These are phyloP conservation scores for Stenotaenia linearis DNA, from an alignment of 2,888 invertebrate species.

Conservation along the genomic window DNA sequence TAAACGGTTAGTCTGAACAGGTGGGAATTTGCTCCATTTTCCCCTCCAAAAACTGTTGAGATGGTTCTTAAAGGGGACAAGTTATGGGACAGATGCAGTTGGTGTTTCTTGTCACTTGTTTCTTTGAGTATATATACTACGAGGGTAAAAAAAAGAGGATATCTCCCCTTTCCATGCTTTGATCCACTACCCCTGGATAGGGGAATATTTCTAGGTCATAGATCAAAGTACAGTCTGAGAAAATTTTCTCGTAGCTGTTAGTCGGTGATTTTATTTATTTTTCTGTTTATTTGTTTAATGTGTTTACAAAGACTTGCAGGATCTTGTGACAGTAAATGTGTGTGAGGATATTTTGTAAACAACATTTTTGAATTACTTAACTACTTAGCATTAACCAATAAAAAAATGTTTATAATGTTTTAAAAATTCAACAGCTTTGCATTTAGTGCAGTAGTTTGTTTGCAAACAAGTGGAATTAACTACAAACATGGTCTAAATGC, in stretches of 20 bases:
- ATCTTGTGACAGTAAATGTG: too few relatives aligned
- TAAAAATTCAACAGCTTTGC: too few relatives aligned
- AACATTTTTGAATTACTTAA: too few relatives aligned
- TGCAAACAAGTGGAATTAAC: too few relatives aligned
- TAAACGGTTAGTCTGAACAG: background rate
- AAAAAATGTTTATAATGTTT: too few relatives aligned
- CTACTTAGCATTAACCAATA: too few relatives aligned
- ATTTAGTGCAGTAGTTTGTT: too few relatives aligned
- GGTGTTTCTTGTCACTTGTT: constrained; percentile 26
- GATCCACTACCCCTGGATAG: constrained; percentile 12
- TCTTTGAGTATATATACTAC: background rate
- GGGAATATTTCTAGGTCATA: constrained; percentile 21
- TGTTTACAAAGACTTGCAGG: too few relatives aligned
- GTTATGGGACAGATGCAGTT: constrained; percentile 26
- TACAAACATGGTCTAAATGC: too few relatives aligned
- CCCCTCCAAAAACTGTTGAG: constrained; percentile 2
- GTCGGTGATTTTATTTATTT: too few relatives aligned
- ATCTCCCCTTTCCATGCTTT: background rate
- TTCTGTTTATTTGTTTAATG: too few relatives aligned
- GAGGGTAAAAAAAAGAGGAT: background rate
- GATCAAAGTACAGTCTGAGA: constrained; percentile 10
- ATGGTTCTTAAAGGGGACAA: constrained; percentile 9
- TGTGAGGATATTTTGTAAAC: too few relatives aligned
- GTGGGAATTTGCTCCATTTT: constrained; percentile 8
- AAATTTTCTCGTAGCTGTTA: background rate